phyloP scores from a whole-genome alignment of 2,797 vertebrate genomes.

The Heliangelus exortis region DNA sequence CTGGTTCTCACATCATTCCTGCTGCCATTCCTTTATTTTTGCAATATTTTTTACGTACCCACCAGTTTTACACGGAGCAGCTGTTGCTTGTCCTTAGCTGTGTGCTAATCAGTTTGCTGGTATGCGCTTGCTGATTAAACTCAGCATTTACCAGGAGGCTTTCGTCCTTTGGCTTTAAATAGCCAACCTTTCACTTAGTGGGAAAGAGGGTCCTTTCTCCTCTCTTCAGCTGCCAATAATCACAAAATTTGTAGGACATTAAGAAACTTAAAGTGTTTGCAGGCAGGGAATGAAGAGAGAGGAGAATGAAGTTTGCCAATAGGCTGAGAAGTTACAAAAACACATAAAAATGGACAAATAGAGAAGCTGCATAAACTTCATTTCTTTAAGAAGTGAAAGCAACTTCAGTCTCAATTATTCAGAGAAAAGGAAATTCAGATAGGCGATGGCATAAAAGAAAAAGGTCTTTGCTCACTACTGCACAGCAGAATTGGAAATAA shows the following conservation, averaged over 20 bases:
- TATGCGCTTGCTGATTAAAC: neutral
- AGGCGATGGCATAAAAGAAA: neutral
- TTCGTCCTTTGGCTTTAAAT: neutral
- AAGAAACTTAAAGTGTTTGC: neutral
- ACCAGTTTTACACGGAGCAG: neutral
- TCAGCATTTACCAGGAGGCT: neutral
- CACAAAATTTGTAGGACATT: neutral
- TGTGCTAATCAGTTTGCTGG: neutral
- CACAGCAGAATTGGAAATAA: neutral
- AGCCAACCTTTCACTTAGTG: neutral
- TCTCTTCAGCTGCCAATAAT: neutral
- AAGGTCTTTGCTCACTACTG: neutral
- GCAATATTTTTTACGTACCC: neutral
- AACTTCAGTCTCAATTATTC: neutral
- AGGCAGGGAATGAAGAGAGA: neutral
- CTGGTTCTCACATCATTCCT: neutral
- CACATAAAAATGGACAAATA: neutral
- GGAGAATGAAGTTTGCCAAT: neutral
- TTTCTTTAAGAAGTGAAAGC: neutral
- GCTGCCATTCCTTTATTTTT: neutral
- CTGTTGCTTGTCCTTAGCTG: neutral
- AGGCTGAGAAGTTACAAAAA: neutral
- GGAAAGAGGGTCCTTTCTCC: neutral
- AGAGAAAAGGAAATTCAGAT: neutral
- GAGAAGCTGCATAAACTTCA: neutral